Evolutionary conservation across 2,888 invertebrate genomes (phyloP).

Genomic region (Blera fallax): DNA sequence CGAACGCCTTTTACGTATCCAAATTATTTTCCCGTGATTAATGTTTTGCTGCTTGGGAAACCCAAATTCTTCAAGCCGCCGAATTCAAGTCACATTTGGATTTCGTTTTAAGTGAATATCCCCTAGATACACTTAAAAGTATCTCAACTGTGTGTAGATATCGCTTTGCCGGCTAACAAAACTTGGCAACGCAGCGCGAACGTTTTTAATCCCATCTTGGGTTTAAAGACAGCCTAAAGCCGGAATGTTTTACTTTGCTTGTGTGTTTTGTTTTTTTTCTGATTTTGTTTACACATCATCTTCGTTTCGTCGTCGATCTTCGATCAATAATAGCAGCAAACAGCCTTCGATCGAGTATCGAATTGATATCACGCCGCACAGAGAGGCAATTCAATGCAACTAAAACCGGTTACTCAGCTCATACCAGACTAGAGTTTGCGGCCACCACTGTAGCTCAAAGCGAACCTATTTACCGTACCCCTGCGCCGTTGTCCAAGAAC

Average conservation of each 20-base stretch:
- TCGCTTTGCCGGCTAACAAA: neutral
- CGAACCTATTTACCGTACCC: slow-evolving; percentile 28
- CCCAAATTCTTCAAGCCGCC: slow-evolving; percentile 29
- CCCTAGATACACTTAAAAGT: neutral
- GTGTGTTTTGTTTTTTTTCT: slow-evolving; percentile 24
- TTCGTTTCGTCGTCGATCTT: slow-evolving; percentile 49
- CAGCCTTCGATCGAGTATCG: slow-evolving; percentile 70
- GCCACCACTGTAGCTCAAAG: slow-evolving; percentile 57
- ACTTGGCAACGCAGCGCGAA: slow-evolving; percentile 48
- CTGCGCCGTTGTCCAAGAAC: neutral
- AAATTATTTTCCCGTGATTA: slow-evolving; percentile 53
- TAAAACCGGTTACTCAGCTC: slow-evolving; percentile 49
- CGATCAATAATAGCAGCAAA: slow-evolving; percentile 43
- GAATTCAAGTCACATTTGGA: slow-evolving; percentile 42
- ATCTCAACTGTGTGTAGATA: neutral
- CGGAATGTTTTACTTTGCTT: slow-evolving; percentile 1
- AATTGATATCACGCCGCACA: slow-evolving; percentile 20
- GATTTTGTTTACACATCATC: slow-evolving; percentile 70
- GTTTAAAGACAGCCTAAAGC: neutral
- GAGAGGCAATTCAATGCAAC: slow-evolving; percentile 31
- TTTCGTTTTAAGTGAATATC: neutral
- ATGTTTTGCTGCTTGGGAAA: slow-evolving; percentile 48
- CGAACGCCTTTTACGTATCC: slow-evolving; percentile 16
- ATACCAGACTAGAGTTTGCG: neutral
- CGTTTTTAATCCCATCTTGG: slow-evolving; percentile 17